Base-by-base conservation (phyloP, 1,140 invertebrate species). In the Diachasmimorpha longicaudata region DNA sequence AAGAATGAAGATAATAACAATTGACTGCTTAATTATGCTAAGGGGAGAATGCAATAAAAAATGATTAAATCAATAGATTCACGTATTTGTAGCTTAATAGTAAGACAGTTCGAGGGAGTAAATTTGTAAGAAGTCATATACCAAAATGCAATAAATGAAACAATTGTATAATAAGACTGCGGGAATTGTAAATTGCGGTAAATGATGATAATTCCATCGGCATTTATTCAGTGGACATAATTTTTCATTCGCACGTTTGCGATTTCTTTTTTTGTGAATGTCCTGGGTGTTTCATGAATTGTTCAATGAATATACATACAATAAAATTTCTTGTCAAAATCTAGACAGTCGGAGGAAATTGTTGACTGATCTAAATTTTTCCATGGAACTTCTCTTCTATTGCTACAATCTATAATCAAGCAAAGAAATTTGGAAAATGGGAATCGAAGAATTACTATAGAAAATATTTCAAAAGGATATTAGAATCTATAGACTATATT, bases 101-200 rank as follows among this genome's bases (percentile, higher is more conserved):
- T 23, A 63, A 6, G 16, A 63, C 58, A 63, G 25, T 63, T 23
- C 58, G 23, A 19, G 23, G 52, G 58, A 25, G 58, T 63, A 63
- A 23, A 63, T 25, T 25, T 52, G 6, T 63, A 63, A 63, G 58
- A 25, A 63, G 4, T 63, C 58, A 63, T 63, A 63, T 63, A 63
- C 58, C 58, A 63, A 58, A 63, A 63, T 25, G 31, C 11, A 11
- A 63, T 23, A 63, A 25, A 63, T 25, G 58, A 63, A 25, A 63
- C 21, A 63, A 63, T 63, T 63, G 58, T 63, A 63, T 63, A 63
- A 25, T 63, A 63, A 63, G 19, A 63, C 58, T 63, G 58, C 58
- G 19, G 11, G 23, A 25, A 63, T 25, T 63, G 58, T 63, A 63
- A 63, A 63, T 25, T 63, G 23, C 23, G 23, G 11, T 23, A 23